These are phyloP conservation scores for Gorsachius goisagi DNA, from an alignment of 2,113 vertebrate genomes.

Conservation along the genomic window DNA sequence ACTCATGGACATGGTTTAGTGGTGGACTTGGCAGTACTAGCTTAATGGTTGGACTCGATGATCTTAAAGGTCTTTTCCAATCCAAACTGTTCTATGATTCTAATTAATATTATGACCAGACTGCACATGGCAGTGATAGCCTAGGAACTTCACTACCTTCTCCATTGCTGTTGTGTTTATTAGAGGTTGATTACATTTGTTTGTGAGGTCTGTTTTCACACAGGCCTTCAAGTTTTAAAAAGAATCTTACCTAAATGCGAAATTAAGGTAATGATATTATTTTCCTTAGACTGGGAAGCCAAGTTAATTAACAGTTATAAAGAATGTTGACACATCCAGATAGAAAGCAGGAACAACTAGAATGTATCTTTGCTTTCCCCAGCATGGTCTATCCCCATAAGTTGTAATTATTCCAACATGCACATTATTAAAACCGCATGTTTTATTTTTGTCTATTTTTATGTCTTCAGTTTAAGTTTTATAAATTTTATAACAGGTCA, in stretches of 20 bases:
- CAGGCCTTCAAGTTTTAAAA: background rate
- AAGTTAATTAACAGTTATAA: background rate
- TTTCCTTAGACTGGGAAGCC: background rate
- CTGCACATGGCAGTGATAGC: background rate
- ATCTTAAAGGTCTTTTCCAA: too few relatives aligned
- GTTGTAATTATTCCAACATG: slow-evolving; percentile 15
- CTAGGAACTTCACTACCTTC: background rate
- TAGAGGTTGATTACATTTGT: background rate
- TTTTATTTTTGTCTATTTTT: slow-evolving; percentile 15
- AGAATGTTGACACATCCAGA: background rate
- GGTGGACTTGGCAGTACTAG: too few relatives aligned
- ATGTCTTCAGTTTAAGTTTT: slow-evolving; percentile 33
- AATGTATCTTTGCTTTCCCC: background rate
- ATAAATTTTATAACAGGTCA: slow-evolving; percentile 28
- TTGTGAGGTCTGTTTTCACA: background rate
- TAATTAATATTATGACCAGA: background rate
- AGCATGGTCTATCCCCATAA: background rate
- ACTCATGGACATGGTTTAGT: too few relatives aligned
- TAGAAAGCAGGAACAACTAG: background rate
- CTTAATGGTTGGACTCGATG: too few relatives aligned
- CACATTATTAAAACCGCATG: background rate
- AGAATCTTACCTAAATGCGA: background rate
- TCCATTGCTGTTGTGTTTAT: background rate
- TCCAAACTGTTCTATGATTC: too few relatives aligned
- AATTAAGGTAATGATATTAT: background rate